phyloP scores from a whole-genome alignment of 2,113 vertebrate genomes.

The Atractosteus spatula region DNA sequence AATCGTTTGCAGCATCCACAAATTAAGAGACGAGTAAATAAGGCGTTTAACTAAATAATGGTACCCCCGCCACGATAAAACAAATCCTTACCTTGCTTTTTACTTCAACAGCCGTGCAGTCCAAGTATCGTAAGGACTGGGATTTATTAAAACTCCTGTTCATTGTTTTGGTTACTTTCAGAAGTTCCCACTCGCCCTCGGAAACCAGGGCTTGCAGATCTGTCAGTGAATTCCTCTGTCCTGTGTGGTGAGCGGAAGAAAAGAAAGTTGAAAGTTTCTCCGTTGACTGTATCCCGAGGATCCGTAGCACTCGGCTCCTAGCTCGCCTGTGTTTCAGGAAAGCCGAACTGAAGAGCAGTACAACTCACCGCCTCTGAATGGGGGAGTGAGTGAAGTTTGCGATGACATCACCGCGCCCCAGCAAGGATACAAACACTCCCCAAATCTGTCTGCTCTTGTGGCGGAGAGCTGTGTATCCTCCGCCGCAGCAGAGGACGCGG shows the following conservation, averaged over 20 bases:
- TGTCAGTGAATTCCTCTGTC: background rate
- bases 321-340: background rate
- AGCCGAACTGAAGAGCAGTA: background rate
- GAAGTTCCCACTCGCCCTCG: background rate
- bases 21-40: conserved; percentile 22
- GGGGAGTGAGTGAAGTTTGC: conserved; percentile 4
- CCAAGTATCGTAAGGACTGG: conserved; percentile 67
- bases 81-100: conserved; percentile 72
- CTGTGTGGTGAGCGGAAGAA: background rate
- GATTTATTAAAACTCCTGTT: conserved; percentile 74
- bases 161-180: conserved; percentile 47
- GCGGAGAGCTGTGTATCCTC: background rate
- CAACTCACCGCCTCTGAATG: conserved; percentile 16
- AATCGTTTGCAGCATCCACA: conserved; percentile 22
- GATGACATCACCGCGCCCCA: conserved; percentile 9
- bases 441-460: background rate
- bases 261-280: background rate
- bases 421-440: background rate
- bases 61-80: no score
- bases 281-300: conserved; percentile 1
- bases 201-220: background rate
- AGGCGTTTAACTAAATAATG: background rate
- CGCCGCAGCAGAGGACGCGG: conserved; percentile 8
- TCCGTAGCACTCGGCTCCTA: background rate
- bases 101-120: conserved; percentile 69